Evolutionary conservation across 2,797 vertebrate genomes (phyloP).

Genomic region (Ambastaia sidthimunki): DNA sequence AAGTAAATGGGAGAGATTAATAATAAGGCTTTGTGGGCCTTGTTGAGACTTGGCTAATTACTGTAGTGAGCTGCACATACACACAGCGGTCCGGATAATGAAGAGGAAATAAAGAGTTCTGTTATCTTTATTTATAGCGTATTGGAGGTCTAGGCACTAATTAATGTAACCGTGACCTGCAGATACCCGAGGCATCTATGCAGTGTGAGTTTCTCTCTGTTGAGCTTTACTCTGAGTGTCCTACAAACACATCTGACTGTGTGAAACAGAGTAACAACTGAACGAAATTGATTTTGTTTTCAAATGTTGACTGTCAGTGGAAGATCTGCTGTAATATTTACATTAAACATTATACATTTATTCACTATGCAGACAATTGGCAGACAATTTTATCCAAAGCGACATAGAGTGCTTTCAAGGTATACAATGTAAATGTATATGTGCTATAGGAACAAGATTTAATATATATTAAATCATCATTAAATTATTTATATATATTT

Average conservation of each 20-base stretch:
- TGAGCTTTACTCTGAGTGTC: background rate
- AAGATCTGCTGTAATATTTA: too few species aligned
- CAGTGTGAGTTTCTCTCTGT: background rate
- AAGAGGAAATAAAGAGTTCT: constrained; percentile 54
- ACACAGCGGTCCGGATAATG: constrained; percentile 28
- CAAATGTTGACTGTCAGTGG: too few species aligned
- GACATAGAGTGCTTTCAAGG: too few species aligned
- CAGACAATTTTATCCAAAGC: too few species aligned
- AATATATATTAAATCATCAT: too few species aligned
- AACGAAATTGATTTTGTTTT: too few species aligned
- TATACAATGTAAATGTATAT: too few species aligned
- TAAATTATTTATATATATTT: too few species aligned
- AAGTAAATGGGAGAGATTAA: constrained; percentile 32
- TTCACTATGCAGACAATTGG: too few species aligned
- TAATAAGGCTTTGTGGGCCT: constrained; percentile 27
- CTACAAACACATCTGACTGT: background rate
- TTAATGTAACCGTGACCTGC: constrained; percentile 74
- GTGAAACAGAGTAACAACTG: background rate
- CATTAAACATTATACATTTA: too few species aligned
- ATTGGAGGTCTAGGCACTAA: constrained; percentile 63
- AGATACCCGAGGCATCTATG: constrained; percentile 53
- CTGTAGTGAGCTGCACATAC: constrained; percentile 8
- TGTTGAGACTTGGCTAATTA: constrained; percentile 41
- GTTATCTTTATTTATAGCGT: constrained; percentile 35
- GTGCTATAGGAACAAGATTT: too few species aligned